Percentiles rank a stretch among this genome's conserved stretches.
phyloP scores from a whole-genome alignment of 2,113 vertebrate genomes.

The Amphilophus citrinellus region DNA sequence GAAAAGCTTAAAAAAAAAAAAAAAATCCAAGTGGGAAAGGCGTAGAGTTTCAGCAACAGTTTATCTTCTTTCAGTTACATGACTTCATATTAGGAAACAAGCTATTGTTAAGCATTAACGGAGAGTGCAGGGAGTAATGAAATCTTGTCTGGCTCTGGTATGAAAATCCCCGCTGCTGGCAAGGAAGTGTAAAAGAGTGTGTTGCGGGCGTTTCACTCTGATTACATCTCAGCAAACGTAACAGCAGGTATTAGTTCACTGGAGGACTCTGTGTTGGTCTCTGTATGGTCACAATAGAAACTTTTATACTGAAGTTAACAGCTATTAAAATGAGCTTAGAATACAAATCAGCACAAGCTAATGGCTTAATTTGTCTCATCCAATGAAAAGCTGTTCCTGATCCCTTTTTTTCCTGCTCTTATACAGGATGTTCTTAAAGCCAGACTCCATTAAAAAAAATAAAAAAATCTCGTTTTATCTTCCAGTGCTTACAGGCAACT shows the following conservation, averaged over 20 bases:
- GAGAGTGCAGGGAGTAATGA: constrained; percentile 3
- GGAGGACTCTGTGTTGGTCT: neutral
- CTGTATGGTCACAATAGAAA: neutral
- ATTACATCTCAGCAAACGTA: constrained; percentile 6
- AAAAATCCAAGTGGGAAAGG: neutral
- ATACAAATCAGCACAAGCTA: constrained; percentile 1
- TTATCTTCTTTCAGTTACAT: neutral
- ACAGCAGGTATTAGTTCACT: neutral
- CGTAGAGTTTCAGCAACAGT: neutral
- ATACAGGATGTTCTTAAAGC: neutral
- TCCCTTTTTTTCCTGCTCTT: neutral
- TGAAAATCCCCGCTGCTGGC: constrained; percentile 34
- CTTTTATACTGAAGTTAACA: neutral
- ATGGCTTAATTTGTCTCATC: constrained; percentile 25
- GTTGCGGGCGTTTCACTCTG: neutral
- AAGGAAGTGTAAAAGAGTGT: neutral
- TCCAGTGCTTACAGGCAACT: neutral
- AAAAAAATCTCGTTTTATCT: neutral
- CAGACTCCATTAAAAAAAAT: neutral
- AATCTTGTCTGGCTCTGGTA: constrained; percentile 2
- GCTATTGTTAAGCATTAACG: constrained; percentile 1
- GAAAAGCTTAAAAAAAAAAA: neutral
- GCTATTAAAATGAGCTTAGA: constrained; percentile 18
- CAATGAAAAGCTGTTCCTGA: constrained; percentile 15
- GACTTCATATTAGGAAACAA: neutral